phyloP scores from a whole-genome alignment of 1,140 invertebrate genomes.

The Leguminivora glycinivorella region DNA sequence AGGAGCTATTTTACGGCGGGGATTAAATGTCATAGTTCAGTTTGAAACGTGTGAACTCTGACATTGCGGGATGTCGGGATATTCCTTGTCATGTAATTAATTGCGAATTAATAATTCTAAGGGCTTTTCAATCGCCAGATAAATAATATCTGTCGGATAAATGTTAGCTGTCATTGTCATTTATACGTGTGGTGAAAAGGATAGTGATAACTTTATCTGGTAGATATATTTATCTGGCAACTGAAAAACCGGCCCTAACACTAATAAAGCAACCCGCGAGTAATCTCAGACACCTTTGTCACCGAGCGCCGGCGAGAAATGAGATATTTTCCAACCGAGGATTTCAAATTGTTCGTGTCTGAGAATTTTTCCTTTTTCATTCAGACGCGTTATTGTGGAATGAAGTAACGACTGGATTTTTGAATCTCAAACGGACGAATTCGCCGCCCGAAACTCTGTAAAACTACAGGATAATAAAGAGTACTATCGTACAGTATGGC shows the following conservation, averaged over 20 bases:
- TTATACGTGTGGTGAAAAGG: no score
- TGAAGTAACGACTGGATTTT: neutral
- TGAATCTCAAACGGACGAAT: no score
- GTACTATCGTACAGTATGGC: no score
- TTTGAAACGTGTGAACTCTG: neutral
- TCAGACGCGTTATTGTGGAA: neutral
- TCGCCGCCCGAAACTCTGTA: no score
- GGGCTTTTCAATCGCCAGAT: neutral
- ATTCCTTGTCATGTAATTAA: no score
- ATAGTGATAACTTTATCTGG: no score
- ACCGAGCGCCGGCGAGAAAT: neutral
- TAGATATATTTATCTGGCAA: neutral
- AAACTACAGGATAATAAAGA: no score
- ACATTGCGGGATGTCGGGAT: neutral
- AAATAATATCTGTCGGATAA: neutral
- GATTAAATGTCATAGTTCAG: neutral
- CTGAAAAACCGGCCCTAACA: neutral
- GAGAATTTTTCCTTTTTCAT: neutral
- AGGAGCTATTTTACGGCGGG: neutral
- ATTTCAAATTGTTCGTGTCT: neutral
- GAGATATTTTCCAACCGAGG: neutral
- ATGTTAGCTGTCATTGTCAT: neutral
- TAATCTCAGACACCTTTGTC: neutral
- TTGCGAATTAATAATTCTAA: no score
- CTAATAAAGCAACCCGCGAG: neutral